Conservation (phyloP, 2,888 invertebrate genomes). For the Andrena chrysosceles region DNA sequence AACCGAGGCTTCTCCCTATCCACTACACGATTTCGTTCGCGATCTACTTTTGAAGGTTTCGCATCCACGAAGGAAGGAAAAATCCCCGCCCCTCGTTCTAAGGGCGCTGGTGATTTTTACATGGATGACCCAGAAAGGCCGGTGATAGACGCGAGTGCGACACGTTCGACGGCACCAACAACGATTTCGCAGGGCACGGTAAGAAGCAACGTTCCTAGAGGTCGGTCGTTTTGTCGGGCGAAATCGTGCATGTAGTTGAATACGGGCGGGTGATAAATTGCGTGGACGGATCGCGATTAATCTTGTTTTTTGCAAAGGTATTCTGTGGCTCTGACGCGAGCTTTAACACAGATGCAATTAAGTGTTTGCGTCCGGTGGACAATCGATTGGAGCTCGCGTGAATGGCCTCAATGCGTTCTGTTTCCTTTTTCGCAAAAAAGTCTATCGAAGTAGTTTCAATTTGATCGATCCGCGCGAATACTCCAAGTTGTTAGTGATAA, state of each 20-base stretch:
- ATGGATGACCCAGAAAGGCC: neutral
- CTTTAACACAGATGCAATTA: conserved; percentile 23
- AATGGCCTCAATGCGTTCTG: neutral
- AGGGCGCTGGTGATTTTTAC: neutral
- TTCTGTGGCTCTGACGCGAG: conserved; percentile 1
- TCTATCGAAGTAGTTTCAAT: neutral
- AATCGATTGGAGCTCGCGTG: conserved; percentile 2
- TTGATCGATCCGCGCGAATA: no score
- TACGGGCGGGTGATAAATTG: conserved; percentile 31
- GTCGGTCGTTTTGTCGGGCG: conserved; percentile 20
- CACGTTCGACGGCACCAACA: neutral
- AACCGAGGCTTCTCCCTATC: conserved; percentile 18
- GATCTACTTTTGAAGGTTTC: conserved; percentile 34
- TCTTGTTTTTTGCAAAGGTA: conserved; percentile 31
- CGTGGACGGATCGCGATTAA: conserved; percentile 40
- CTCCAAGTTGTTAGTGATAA: no score
- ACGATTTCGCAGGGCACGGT: neutral
- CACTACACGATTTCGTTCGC: conserved; percentile 51
- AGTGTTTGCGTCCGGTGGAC: conserved; percentile 15
- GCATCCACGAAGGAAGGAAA: conserved; percentile 26
- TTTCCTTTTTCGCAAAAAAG: neutral
- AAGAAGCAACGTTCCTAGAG: conserved; percentile 19
- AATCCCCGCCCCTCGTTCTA: conserved; percentile 14
- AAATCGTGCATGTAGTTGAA: conserved; percentile 29
- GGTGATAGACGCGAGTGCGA: neutral